A percentile compares a stretch with the other conserved stretches of the same genome.
These are phyloP conservation scores for Poeciliopsis paucimaculata DNA, from an alignment of 2,797 vertebrate genomes.

Conservation along the genomic window DNA sequence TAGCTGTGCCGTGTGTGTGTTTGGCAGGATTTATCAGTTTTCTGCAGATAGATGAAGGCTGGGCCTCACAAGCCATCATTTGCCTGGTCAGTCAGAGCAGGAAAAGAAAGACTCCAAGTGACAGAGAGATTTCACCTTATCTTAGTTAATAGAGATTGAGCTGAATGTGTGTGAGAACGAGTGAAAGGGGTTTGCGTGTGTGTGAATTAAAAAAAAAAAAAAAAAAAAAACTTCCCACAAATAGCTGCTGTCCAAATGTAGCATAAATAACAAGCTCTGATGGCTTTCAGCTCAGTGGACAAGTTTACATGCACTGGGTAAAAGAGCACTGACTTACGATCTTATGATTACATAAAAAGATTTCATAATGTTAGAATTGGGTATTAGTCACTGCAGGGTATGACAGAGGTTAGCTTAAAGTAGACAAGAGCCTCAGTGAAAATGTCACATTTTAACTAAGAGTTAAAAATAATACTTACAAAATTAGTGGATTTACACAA, in stretches of 20 bases:
- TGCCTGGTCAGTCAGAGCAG: conserved; percentile 53
- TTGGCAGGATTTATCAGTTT: conserved; percentile 68
- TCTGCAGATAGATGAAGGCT: conserved; percentile 60
- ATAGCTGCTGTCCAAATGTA: not conserved
- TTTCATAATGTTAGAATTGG: not conserved
- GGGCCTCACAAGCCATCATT: conserved; percentile 58
- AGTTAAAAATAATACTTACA: not conserved
- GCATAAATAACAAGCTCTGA: not conserved
- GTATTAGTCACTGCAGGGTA: not conserved
- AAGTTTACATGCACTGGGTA: not conserved
- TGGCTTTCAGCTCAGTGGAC: not conserved
- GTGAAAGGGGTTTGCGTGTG: conserved; percentile 4
- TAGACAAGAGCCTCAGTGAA: not conserved
- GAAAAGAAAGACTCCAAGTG: conserved; percentile 50
- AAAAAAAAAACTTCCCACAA: not conserved
- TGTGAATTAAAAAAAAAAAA: not conserved
- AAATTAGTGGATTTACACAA: not conserved
- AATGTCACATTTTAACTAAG: not conserved
- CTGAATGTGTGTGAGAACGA: conserved; percentile 23
- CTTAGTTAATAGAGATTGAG: conserved; percentile 43
- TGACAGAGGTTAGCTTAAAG: not conserved
- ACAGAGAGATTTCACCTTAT: conserved; percentile 56
- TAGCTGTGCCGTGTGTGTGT: conserved; percentile 16
- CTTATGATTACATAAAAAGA: not conserved
- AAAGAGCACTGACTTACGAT: conserved; percentile 1